phyloP scores from a whole-genome alignment of 1,140 invertebrate genomes.

The Lamellibrachia luymesi region DNA sequence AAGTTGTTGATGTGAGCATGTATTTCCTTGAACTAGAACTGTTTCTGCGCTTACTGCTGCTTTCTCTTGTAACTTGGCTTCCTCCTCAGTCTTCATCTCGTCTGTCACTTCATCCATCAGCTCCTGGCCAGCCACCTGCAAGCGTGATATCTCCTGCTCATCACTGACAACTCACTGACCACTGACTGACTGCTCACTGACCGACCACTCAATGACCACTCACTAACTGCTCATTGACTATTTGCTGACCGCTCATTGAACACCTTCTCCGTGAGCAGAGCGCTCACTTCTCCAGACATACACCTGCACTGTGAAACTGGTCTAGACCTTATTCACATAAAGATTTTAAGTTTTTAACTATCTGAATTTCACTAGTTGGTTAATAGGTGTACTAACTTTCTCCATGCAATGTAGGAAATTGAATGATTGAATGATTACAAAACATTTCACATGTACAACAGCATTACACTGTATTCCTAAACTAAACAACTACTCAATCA shows the following conservation, averaged over 20 bases:
- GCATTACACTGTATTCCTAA: neutral
- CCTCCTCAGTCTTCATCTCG: neutral
- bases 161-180: neutral
- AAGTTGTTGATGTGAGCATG: neutral
- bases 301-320: neutral
- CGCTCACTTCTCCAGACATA: no score
- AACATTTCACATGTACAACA: neutral
- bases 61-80: conserved; percentile 10
- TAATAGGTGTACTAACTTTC: no score
- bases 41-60: neutral
- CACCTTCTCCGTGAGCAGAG: no score
- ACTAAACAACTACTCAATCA: neutral
- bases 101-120: conserved; percentile 11
- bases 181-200: neutral
- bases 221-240: neutral
- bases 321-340: neutral
- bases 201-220: neutral
- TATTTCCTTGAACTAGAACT: neutral
- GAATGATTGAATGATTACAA: neutral
- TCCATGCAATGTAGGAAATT: no score
- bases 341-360: neutral
- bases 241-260: neutral
- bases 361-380: neutral
- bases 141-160: neutral
- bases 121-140: neutral